phyloP scores from a whole-genome alignment of 2,113 vertebrate genomes.

The Chaenogobius annularis region DNA sequence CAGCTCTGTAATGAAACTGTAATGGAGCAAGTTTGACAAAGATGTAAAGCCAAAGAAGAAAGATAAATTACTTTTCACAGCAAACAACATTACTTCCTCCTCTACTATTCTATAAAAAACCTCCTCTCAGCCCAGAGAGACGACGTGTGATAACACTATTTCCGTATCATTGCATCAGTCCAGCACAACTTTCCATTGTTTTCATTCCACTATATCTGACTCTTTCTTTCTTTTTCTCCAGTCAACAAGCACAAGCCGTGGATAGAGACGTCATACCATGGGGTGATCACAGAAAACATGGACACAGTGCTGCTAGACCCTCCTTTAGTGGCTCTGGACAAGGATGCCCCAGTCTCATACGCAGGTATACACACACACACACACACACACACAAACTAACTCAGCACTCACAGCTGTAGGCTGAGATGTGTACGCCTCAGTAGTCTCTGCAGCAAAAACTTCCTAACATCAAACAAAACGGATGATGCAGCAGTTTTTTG shows the following conservation, averaged over 20 bases:
- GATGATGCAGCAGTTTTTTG: conserved; percentile 43
- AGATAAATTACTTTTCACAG: neutral
- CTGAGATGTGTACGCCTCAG: conserved; percentile 25
- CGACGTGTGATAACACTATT: neutral
- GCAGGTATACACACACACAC: conserved; percentile 79
- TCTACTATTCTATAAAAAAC: neutral
- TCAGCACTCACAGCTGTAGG: conserved; percentile 2
- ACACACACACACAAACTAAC: neutral
- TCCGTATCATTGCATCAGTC: neutral
- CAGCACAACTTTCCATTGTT: neutral
- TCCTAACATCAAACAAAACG: conserved; percentile 38
- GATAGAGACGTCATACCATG: conserved; percentile 97
- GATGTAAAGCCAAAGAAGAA: neutral
- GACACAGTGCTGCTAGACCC: conserved; percentile 95
- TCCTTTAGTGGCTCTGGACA: conserved; percentile 94
- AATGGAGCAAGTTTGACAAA: neutral
- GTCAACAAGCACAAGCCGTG: conserved; percentile 99
- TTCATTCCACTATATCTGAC: neutral
- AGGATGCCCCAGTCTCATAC: conserved; percentile 91
- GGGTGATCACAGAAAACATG: conserved; percentile 95
- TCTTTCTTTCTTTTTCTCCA: conserved; percentile 48
- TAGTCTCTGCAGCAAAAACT: conserved; percentile 34
- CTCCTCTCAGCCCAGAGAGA: neutral
- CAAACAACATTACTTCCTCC: neutral
- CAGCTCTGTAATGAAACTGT: neutral